Conservation (phyloP, 1,140 invertebrate genomes). For the Drosophila bocki region DNA sequence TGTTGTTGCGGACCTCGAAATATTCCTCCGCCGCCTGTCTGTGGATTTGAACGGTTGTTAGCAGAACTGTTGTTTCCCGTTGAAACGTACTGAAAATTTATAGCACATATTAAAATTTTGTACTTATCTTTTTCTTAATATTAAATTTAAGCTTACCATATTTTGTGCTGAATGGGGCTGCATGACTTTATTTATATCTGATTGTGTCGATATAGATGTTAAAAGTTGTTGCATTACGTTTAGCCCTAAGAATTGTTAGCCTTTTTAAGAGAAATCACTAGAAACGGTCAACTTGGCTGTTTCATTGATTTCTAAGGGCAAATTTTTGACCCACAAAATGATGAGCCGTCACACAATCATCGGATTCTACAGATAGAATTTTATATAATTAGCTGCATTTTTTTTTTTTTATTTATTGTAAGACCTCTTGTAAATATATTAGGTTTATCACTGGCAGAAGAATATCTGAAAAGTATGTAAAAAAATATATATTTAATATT, state of each 20-base stretch:
- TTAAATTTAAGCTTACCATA: slow-evolving; percentile 57
- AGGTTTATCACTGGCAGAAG: not conserved
- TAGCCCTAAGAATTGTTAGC: slow-evolving; percentile 6
- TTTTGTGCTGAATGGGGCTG: slow-evolving; percentile 78
- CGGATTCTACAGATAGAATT: slow-evolving; percentile 27
- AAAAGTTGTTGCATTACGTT: slow-evolving; percentile 75
- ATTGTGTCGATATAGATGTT: slow-evolving; percentile 57
- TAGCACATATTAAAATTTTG: not conserved
- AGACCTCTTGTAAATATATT: slow-evolving; percentile 6
- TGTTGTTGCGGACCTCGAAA: slow-evolving; percentile 53
- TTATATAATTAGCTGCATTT: slow-evolving; percentile 1
- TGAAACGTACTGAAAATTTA: slow-evolving; percentile 63
- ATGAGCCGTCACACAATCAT: slow-evolving; percentile 71
- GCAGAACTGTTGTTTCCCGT: slow-evolving; percentile 66
- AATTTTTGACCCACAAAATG: slow-evolving; percentile 40
- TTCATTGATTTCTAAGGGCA: slow-evolving; percentile 52
- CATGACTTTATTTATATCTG: slow-evolving; percentile 71
- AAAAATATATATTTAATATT: not conserved
- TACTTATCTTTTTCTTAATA: not conserved
- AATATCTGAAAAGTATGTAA: slow-evolving; percentile 2
- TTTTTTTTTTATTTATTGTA: not conserved
- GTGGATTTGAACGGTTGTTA: slow-evolving; percentile 67
- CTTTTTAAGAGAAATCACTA: slow-evolving; percentile 37
- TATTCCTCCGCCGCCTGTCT: slow-evolving; percentile 51
- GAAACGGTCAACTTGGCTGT: slow-evolving; percentile 40